Base-by-base conservation (phyloP, 2,888 invertebrate species). In the Drosophila hamatofila region DNA sequence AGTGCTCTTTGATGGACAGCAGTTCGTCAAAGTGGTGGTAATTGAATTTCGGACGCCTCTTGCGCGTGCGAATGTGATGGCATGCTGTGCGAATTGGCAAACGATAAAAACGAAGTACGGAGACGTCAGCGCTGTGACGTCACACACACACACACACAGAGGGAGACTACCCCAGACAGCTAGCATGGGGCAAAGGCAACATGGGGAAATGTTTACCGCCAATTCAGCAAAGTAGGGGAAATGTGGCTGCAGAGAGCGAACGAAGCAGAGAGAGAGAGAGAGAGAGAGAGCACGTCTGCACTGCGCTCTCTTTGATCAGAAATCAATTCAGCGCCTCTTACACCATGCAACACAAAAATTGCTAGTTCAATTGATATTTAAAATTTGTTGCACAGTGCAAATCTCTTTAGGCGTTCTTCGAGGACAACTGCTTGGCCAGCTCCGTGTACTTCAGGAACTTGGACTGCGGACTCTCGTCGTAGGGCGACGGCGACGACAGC, bases 381-480 rank as follows among this genome's bases (percentile, higher is more conserved):
- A 3, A 7, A 3, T 12, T n/a, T n/a, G 27, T 9, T 14, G 7
- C 16, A 21, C 3, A 11, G 11, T 39, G 37, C 37, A 2, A 39
- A 27, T 33, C 16, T 16, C 6, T n/a, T 74, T 89, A 97, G 95
- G 97, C 97, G 94, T 98, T 98, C 94, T 98, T 98, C 94, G 98
- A 98, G 93, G 98, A 98, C 93, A 99, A 94, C 94, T 99, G 98
- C 94, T 98, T 98, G 91, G 99, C 99, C 94, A 99, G 96, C 94
- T 99, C 98, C 92, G 98, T 98, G 94, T 99, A 99, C 94, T 98
- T 98, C 88, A 98, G 96, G 95, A 98, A 98, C 94, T 98, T 99
- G 89, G 98, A 98, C 94, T 98, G 98, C 56, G 98, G 97, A 92
- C 97, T 97, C 93, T 98, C 98, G 91, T 97, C 97, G 91, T 96